Evolutionary conservation across 2,113 vertebrate genomes (phyloP).

Genomic region (Amphiprion ocellaris): DNA sequence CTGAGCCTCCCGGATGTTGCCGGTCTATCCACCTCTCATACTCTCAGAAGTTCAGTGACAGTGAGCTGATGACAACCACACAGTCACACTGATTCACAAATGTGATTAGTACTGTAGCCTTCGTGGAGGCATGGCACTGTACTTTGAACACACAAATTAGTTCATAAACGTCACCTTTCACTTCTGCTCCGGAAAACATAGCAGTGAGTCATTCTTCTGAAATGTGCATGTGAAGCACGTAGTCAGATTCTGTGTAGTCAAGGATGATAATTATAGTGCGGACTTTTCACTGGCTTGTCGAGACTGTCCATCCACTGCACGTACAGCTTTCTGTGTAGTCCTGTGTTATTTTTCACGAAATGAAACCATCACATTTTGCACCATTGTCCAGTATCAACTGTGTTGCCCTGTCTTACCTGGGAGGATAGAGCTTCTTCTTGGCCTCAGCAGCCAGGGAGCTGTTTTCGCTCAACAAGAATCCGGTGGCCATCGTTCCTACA

Average conservation of each 20-base stretch:
- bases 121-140: too few relatives aligned
- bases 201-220: slow-evolving; percentile 21
- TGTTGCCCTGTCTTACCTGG: slow-evolving; percentile 82
- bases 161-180: neutral
- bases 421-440: slow-evolving; percentile 88
- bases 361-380: neutral
- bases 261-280: slow-evolving; percentile 18
- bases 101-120: neutral
- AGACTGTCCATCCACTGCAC: slow-evolving; percentile 5
- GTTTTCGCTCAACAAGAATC: slow-evolving; percentile 87
- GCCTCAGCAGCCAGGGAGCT: slow-evolving; percentile 78
- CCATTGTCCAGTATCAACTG: too few relatives aligned
- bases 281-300: neutral
- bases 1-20: slow-evolving; percentile 14
- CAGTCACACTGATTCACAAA: neutral
- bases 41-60: slow-evolving; percentile 13
- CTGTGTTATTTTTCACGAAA: too few relatives aligned
- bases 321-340: too few relatives aligned
- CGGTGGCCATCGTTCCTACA: slow-evolving; percentile 85
- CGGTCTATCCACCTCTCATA: slow-evolving; percentile 20
- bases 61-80: neutral
- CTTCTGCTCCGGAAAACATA: neutral
- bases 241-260: neutral
- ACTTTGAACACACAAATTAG: neutral
- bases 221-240: slow-evolving; percentile 17